Conservation (phyloP, 2,113 vertebrate species). For the Platysternon megacephalum region DNA sequence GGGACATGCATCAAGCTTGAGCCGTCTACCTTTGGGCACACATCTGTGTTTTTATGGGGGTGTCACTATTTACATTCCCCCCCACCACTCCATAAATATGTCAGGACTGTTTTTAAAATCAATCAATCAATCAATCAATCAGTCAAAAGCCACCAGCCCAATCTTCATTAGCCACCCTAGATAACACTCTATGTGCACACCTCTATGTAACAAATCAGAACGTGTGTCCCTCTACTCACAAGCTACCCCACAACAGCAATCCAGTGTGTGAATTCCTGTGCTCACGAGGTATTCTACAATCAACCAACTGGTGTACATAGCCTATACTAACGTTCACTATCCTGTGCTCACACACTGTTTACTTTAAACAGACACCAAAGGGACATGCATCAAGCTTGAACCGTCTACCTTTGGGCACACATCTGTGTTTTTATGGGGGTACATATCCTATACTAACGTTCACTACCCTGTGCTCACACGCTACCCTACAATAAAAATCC, state of each 20-base stretch:
- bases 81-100: not conserved
- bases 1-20: not conserved
- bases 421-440: not conserved
- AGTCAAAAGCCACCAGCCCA: not conserved
- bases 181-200: not conserved
- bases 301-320: not conserved
- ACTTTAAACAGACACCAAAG: not conserved
- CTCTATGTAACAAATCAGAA: not conserved
- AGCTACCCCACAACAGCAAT: not conserved
- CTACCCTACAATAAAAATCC: not conserved
- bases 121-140: not conserved
- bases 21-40: not conserved
- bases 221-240: not conserved
- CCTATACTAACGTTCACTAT: too few species aligned
- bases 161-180: not conserved
- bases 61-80: not conserved
- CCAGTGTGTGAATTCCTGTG: not conserved
- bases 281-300: not conserved
- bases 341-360: too few species aligned
- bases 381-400: not conserved
- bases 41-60: not conserved
- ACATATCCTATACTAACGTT: not conserved
- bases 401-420: not conserved
- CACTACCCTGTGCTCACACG: not conserved
- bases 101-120: not conserved